Conservation (phyloP, 2,888 invertebrate genomes). For the Drosophila lutescens region DNA sequence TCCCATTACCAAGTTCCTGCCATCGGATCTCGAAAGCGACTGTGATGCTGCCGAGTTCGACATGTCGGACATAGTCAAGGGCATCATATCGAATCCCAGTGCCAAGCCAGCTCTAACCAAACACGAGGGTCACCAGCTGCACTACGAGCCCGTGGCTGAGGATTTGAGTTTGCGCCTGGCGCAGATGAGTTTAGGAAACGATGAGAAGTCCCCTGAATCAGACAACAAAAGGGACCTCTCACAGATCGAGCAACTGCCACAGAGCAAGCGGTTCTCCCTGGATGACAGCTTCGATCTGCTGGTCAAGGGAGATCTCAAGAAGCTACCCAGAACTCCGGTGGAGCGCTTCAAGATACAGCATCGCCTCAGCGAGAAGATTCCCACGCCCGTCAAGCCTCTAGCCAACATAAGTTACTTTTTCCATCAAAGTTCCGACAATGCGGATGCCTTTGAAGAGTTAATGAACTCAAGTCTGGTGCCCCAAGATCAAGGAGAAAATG, state of each 20-base stretch:
- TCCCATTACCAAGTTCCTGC: conserved; percentile 72
- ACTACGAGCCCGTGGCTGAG: conserved; percentile 67
- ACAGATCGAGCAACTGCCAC: conserved; percentile 7
- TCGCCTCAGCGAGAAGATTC: conserved; percentile 24
- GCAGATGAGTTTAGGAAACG: conserved; percentile 42
- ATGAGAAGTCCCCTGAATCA: neutral
- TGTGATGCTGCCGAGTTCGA: conserved; percentile 84
- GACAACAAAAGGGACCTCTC: conserved; percentile 50
- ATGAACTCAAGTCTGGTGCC: conserved; percentile 83
- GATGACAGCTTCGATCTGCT: conserved; percentile 81
- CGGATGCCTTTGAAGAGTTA: conserved; percentile 87
- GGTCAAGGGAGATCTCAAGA: conserved; percentile 54
- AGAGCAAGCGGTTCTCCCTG: conserved; percentile 63
- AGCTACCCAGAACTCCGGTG: conserved; percentile 58
- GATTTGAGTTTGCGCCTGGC: conserved; percentile 59
- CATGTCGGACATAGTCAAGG: conserved; percentile 86
- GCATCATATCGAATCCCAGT: conserved; percentile 82
- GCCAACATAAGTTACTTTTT: conserved; percentile 86
- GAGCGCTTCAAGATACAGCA: conserved; percentile 72
- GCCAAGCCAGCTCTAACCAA: conserved; percentile 54
- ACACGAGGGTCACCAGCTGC: conserved; percentile 72
- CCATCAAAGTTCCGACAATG: conserved; percentile 83
- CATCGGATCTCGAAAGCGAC: conserved; percentile 82
- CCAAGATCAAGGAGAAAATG: conserved; percentile 4
- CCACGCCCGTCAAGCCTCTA: conserved; percentile 13